These are phyloP conservation scores for Epinotia brunnichana DNA, from an alignment of 2,888 invertebrate species.

Conservation along the genomic window DNA sequence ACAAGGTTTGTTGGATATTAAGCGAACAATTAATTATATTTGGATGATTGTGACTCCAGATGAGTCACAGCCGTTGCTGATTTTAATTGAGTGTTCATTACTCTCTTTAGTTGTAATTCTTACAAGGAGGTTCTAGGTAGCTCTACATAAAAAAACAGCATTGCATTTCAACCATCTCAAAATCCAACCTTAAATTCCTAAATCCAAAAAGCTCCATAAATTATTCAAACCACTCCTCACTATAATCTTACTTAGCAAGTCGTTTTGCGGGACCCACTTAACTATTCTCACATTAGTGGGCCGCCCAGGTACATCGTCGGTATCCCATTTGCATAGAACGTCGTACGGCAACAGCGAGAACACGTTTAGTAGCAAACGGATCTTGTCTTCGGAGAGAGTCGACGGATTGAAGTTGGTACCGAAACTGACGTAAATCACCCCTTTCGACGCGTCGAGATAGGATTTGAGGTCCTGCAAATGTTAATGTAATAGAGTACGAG, in stretches of 20 bases:
- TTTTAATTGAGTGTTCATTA: too few species aligned
- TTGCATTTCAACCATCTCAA: not conserved
- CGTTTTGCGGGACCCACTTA: constrained; percentile 47
- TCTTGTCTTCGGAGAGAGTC: constrained; percentile 48
- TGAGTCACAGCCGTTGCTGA: too few species aligned
- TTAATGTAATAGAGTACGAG: constrained; percentile 43
- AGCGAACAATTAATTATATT: too few species aligned
- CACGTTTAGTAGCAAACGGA: constrained; percentile 48
- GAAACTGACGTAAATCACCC: constrained; percentile 74
- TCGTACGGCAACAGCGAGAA: constrained; percentile 45
- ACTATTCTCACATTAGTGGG: constrained; percentile 44
- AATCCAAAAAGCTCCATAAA: constrained; percentile 31
- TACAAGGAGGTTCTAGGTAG: too few species aligned
- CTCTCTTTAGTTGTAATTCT: too few species aligned
- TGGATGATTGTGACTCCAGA: too few species aligned
- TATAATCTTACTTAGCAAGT: constrained; percentile 46
- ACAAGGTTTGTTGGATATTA: too few species aligned
- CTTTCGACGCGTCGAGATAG: constrained; percentile 65
- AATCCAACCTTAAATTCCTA: constrained; percentile 16
- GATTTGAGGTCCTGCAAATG: constrained; percentile 61
- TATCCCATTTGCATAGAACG: constrained; percentile 46
- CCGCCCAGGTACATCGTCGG: constrained; percentile 36
- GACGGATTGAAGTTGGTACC: constrained; percentile 63
- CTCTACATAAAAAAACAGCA: too few species aligned
- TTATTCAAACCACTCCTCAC: constrained; percentile 36